Base-by-base conservation (phyloP, 2,113 vertebrate species). In the Boulengeromyrus knoepffleri region DNA sequence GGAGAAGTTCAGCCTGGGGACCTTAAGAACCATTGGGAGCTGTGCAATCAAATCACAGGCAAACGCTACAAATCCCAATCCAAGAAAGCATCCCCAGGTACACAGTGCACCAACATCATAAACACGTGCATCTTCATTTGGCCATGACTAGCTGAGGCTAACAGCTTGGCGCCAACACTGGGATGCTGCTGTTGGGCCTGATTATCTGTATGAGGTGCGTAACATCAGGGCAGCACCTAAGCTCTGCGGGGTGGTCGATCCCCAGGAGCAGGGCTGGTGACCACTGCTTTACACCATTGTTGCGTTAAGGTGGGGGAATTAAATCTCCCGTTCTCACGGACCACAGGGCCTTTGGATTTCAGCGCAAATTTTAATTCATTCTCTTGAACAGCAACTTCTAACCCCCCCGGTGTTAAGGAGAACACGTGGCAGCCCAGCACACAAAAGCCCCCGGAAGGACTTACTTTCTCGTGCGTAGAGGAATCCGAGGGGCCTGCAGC, bases 21-120 rank as follows among this genome's bases (percentile, higher is more conserved):
- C 99, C 93, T 99, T 99, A 90, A 99, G 96, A 92, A 99, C 98
- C 98, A 99, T 98, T 36, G 99, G 99, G 62, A 99, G 97, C 99
- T 99, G 93, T 21, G 53, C 62, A 27, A 84, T 49, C 83, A 92
- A 85, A 62, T 24, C 5, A 58, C n/a, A 88, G 17, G 49, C 17
- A 52, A 53, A 47, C 9, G 49, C 17, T 58, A 9, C 1, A 58
- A 46, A 39, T 89, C 27, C 85, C 46, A 62, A 62, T 46, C 5
- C 49, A 13, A 3, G 8, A 88, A 66, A 46, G 27, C 42, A n/a
- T 2, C 24, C 15, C 24, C 66, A 50, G 77, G 17, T 42, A n/a
- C 36, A 45, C 52, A 88, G 24, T 13, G n/a, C 9, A 47, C 0
- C 0, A 27, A 52, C 47, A 86, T 70, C 62, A 70, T 3, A 36